Percentiles rank a stretch among this genome's conserved stretches.
These are phyloP conservation scores for Heterotilapia buettikoferi DNA, from an alignment of 2,113 vertebrate species.

Conservation along the genomic window DNA sequence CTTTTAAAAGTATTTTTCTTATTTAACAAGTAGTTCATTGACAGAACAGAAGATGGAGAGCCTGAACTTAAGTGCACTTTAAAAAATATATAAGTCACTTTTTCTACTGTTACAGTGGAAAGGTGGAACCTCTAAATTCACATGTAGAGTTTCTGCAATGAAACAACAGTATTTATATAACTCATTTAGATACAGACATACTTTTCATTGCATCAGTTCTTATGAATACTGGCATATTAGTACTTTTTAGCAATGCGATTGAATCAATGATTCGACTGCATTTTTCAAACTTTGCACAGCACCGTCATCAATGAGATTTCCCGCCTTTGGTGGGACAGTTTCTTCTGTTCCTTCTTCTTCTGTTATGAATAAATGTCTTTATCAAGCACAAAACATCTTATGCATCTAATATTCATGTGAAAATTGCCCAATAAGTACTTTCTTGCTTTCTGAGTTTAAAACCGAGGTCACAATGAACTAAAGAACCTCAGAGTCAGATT, in stretches of 20 bases:
- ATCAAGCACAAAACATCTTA: not conserved
- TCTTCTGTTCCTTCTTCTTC: not conserved
- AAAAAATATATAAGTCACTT: not conserved
- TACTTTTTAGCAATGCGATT: not conserved
- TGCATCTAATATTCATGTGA: not conserved
- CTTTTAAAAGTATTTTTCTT: not conserved
- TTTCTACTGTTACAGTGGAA: not conserved
- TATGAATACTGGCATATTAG: not conserved
- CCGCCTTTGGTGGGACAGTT: not conserved
- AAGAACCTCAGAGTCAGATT: not conserved
- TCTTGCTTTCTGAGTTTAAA: not conserved
- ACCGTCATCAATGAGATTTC: not conserved
- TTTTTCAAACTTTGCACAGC: not conserved
- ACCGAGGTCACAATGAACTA: not conserved
- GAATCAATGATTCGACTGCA: not conserved
- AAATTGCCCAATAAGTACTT: not conserved
- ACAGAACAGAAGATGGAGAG: not conserved
- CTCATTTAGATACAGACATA: not conserved
- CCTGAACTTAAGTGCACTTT: accelerated
- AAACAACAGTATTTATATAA: not conserved
- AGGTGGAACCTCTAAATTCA: not conserved
- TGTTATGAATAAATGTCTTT: not conserved
- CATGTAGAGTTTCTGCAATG: not conserved
- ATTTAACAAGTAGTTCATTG: not conserved
- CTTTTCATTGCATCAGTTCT: not conserved